Evolutionary conservation across 2,113 vertebrate species (phyloP).

Genomic region (human (Homo sapiens)): GRCh38 chr2:101587001-101587500

Average conservation of each 20-base stretch:
- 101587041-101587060: too few species aligned
- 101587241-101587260: background rate
- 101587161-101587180: background rate
- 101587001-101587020: too few species aligned
- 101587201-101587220: background rate
- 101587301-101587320: background rate
- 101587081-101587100: background rate
- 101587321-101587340: background rate
- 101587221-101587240: background rate
- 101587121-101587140: background rate
- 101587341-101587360: background rate
- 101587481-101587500: background rate
- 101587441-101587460: background rate
- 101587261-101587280: background rate
- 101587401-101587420: background rate
- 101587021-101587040: too few species aligned
- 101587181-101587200: background rate
- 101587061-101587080: background rate
- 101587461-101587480: background rate
- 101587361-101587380: background rate
- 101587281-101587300: background rate
- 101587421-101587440: background rate
- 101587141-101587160: background rate
- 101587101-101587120: background rate
- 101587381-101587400: background rate